Evolutionary conservation across 2,113 vertebrate genomes (phyloP).

Genomic region (Albula glossodonta): DNA sequence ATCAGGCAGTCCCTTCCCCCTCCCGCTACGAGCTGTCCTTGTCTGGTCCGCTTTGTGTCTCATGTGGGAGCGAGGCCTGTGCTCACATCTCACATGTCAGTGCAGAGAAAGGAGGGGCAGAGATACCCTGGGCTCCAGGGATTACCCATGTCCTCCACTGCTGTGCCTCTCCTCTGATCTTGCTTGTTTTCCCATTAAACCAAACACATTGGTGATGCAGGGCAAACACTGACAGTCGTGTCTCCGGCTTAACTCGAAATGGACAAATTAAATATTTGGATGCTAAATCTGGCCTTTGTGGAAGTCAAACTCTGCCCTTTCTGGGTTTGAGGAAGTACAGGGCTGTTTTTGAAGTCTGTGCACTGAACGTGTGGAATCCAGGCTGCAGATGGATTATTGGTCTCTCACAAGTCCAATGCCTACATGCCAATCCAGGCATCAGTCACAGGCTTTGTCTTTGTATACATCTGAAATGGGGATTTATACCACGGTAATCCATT

Average conservation of each 20-base stretch:
- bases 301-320: conserved; percentile 70
- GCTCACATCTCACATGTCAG: neutral
- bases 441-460: neutral
- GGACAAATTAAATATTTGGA: conserved; percentile 9
- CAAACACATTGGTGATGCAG: neutral
- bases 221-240: neutral
- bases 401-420: conserved; percentile 4
- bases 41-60: conserved; percentile 6
- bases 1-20: neutral
- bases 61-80: neutral
- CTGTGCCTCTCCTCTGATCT: neutral
- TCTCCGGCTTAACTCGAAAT: neutral
- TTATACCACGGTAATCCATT: conserved; percentile 7
- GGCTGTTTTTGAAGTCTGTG: conserved; percentile 45
- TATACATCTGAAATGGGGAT: conserved; percentile 4
- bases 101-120: neutral
- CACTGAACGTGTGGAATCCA: conserved; percentile 43
- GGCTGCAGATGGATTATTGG: conserved; percentile 43
- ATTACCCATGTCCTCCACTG: neutral
- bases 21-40: conserved; percentile 2
- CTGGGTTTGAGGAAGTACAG: conserved; percentile 39
- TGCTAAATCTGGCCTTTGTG: conserved; percentile 65
- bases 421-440: neutral
- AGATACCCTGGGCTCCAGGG: neutral
- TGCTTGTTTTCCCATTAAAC: neutral